Percentiles rank a stretch among this genome's conserved stretches.
phyloP scores from a whole-genome alignment of 2,888 invertebrate species.

The Macrophya annulata region DNA sequence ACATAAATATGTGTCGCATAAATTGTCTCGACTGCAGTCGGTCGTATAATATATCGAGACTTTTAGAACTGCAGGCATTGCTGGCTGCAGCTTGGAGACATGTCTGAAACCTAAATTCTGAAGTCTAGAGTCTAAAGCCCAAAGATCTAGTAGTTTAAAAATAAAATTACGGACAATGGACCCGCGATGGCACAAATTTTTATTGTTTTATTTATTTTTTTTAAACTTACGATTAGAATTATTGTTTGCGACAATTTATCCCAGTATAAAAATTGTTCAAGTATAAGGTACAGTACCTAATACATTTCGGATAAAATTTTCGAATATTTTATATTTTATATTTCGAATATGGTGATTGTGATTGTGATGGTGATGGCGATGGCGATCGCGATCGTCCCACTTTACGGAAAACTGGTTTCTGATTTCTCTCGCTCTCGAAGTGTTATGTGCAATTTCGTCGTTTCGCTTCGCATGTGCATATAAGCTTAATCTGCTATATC shows the following conservation, averaged over 20 bases:
- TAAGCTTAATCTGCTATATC: not conserved
- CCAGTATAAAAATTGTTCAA: too few species aligned
- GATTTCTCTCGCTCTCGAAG: slow-evolving; percentile 55
- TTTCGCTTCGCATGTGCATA: slow-evolving; percentile 47
- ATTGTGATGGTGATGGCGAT: not conserved
- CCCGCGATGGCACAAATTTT: not conserved
- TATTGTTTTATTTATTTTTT: too few species aligned
- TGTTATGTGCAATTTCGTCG: slow-evolving; percentile 51
- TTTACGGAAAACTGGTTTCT: slow-evolving; percentile 66
- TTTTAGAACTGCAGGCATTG: slow-evolving; percentile 20
- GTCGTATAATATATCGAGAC: slow-evolving; percentile 25
- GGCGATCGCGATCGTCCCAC: slow-evolving; percentile 61
- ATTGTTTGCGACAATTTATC: too few species aligned
- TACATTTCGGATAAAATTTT: too few species aligned
- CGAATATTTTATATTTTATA: too few species aligned
- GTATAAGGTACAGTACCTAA: too few species aligned
- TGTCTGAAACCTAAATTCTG: too few species aligned
- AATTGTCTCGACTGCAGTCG: not conserved
- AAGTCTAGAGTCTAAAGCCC: not conserved
- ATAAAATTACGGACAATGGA: slow-evolving; percentile 42
- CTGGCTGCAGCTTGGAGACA: slow-evolving; percentile 19
- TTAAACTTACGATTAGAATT: too few species aligned
- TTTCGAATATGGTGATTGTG: too few species aligned
- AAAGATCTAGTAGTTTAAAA: not conserved
- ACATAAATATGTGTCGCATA: slow-evolving; percentile 4